These are phyloP conservation scores for Burhinus oedicnemus DNA, from an alignment of 2,113 vertebrate genomes.

Conservation along the genomic window DNA sequence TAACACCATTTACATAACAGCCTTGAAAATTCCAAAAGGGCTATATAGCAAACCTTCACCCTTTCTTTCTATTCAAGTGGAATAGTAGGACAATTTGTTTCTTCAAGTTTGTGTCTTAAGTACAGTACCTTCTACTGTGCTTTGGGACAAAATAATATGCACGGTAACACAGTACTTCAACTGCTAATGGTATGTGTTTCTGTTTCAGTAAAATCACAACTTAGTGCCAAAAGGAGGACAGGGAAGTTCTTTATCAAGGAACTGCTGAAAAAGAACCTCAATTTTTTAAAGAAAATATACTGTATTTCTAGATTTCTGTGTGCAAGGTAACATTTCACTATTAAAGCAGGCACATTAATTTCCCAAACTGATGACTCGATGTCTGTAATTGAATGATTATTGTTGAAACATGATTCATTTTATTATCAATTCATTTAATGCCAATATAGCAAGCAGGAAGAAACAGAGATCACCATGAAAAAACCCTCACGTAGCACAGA, in stretches of 20 bases:
- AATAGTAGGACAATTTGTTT: background rate
- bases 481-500: background rate
- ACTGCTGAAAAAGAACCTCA: background rate
- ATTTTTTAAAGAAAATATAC: background rate
- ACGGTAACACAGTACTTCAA: background rate
- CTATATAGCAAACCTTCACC: background rate
- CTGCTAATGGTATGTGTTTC: background rate
- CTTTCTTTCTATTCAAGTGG: background rate
- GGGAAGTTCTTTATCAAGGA: background rate
- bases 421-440: background rate
- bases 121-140: background rate
- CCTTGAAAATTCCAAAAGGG: background rate
- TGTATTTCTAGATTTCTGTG: background rate
- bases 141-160: background rate
- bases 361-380: background rate
- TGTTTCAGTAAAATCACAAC: background rate
- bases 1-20: background rate
- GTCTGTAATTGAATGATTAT: background rate
- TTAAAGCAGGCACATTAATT: background rate
- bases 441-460: background rate
- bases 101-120: background rate
- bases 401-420: background rate
- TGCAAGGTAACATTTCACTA: background rate
- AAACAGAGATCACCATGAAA: slow-evolving; percentile 6
- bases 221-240: background rate